phyloP scores from a whole-genome alignment of 2,113 vertebrate genomes.

The Laterallus jamaicensis region DNA sequence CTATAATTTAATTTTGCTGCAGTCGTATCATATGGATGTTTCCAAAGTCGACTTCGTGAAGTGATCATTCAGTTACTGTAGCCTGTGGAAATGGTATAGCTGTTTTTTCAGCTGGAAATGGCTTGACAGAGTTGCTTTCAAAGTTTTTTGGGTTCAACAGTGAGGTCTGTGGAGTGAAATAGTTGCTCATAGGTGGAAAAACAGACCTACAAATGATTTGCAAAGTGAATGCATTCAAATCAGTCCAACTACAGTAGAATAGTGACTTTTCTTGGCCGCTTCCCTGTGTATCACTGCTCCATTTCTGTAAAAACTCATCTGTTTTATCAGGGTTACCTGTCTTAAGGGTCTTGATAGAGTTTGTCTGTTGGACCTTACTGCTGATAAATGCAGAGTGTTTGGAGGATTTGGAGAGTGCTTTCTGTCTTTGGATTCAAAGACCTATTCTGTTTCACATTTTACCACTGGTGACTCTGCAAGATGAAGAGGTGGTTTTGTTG shows the following conservation, averaged over 20 bases:
- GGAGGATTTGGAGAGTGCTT: neutral
- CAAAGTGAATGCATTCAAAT: neutral
- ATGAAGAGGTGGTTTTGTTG: neutral
- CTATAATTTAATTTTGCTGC: neutral
- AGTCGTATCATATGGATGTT: neutral
- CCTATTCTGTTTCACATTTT: neutral
- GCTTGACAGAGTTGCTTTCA: neutral
- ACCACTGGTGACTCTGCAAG: neutral
- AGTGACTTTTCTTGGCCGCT: neutral
- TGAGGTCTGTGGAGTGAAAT: neutral
- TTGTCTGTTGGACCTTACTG: neutral
- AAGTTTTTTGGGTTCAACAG: neutral
- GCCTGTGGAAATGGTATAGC: neutral
- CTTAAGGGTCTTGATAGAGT: neutral
- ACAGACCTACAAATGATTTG: neutral
- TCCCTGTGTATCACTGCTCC: neutral
- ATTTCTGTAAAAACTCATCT: neutral
- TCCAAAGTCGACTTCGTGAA: neutral
- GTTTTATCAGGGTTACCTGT: neutral
- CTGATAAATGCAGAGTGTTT: neutral
- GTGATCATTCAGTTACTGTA: neutral
- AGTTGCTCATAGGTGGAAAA: neutral
- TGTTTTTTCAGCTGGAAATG: conserved; percentile 27
- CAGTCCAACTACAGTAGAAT: neutral
- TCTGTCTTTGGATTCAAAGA: neutral